Evolutionary conservation across 2,113 vertebrate species (phyloP).

Genomic region (Ornithorhynchus anatinus): DNA sequence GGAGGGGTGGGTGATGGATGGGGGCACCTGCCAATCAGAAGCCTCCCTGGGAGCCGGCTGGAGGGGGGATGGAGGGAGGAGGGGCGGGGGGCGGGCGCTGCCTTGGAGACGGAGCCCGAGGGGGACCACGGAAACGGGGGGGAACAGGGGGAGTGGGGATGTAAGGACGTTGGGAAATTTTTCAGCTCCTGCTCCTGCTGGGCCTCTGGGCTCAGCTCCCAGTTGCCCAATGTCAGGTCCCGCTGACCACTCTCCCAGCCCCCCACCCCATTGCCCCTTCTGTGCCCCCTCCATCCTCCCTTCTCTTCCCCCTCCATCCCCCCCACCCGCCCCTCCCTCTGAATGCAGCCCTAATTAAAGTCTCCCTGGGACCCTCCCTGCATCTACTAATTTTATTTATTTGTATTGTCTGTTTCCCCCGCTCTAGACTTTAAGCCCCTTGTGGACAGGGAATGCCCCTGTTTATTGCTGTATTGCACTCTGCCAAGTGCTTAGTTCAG

Average conservation of each 20-base stretch:
- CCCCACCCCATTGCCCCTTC: not conserved
- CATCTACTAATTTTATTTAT: no score
- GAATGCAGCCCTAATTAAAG: no score
- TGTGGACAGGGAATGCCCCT: no score
- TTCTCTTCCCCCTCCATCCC: not conserved
- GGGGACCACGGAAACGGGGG: not conserved
- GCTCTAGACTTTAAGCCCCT: no score
- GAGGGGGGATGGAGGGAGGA: not conserved
- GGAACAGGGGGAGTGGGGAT: not conserved
- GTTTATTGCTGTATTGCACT: no score
- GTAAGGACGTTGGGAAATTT: not conserved
- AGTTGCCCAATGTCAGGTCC: not conserved
- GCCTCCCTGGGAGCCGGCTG: not conserved
- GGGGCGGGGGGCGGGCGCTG: not conserved
- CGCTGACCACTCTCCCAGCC: not conserved
- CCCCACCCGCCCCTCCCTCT: not conserved
- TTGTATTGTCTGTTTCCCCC: no score
- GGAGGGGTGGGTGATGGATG: not conserved
- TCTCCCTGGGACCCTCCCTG: no score
- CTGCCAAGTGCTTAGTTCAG: no score
- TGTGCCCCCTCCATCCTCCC: no score
- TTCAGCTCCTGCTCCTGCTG: not conserved
- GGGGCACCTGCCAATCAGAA: not conserved
- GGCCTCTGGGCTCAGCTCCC: not conserved
- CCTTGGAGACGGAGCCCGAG: not conserved